Evolutionary conservation across 1,140 invertebrate genomes (phyloP).

Genomic region (Drosophila parvula): DNA sequence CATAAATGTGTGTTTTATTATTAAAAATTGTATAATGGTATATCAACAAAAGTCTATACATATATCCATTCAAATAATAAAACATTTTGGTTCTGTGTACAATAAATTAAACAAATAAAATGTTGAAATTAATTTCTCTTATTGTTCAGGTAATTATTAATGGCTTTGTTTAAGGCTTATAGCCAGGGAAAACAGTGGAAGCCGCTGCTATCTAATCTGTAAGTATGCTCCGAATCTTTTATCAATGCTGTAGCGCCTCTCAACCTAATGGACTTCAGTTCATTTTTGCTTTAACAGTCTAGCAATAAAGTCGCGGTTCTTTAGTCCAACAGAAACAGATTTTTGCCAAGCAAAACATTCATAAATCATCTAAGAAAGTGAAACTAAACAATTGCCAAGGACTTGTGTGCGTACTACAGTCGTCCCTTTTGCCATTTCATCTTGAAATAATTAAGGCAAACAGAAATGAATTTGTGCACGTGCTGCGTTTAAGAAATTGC

Average conservation of each 20-base stretch:
- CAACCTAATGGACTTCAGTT: not conserved
- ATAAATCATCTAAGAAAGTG: conserved; percentile 43
- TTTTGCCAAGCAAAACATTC: conserved; percentile 27
- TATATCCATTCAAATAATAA: not conserved
- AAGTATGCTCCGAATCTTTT: not conserved
- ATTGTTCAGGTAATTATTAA: conserved; percentile 3
- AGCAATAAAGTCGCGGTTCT: conserved; percentile 13
- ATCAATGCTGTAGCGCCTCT: conserved; percentile 7
- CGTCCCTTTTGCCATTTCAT: conserved; percentile 66
- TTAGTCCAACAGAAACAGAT: conserved; percentile 10
- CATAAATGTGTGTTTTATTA: not conserved
- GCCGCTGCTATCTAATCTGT: conserved; percentile 21
- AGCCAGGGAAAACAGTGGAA: not conserved
- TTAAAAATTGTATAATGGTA: not conserved
- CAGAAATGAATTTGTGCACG: conserved; percentile 70
- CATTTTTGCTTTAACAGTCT: conserved; percentile 8
- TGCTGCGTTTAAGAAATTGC: conserved; percentile 76
- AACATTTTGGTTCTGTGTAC: not conserved
- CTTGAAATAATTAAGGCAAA: conserved; percentile 71
- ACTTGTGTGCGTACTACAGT: conserved; percentile 35
- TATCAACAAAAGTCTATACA: not conserved
- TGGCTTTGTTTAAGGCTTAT: conserved; percentile 12
- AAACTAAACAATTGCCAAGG: conserved; percentile 52
- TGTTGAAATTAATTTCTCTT: conserved; percentile 1
- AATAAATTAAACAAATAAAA: conserved; percentile 4